Evolutionary conservation across 2,888 invertebrate genomes (phyloP).

Genomic region (Nomada fabriciana): DNA sequence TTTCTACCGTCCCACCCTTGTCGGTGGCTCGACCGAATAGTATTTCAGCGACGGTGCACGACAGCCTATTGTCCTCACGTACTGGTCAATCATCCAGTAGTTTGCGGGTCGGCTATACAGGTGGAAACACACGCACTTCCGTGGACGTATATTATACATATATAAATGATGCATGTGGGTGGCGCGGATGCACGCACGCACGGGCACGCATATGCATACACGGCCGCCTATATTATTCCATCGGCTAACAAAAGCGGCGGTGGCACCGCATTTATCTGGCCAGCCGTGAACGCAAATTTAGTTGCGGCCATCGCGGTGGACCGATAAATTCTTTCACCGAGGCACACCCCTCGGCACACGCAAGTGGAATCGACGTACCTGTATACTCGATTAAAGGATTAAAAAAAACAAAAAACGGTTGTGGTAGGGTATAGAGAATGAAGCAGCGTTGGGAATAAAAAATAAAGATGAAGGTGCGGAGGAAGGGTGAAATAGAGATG

Average conservation of each 20-base stretch:
- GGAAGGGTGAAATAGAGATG: not conserved
- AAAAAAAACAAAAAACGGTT: slow-evolving; percentile 15
- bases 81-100: slow-evolving; percentile 70
- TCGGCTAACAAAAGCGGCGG: slow-evolving; percentile 69
- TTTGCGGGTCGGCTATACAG: slow-evolving; percentile 60
- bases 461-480: not conserved
- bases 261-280: slow-evolving; percentile 72
- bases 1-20: not conserved
- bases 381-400: slow-evolving; percentile 60
- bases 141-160: slow-evolving; percentile 53
- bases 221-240: slow-evolving; percentile 65
- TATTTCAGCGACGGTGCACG: slow-evolving; percentile 52
- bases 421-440: not conserved
- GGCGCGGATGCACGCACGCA: slow-evolving; percentile 9
- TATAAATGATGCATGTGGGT: slow-evolving; percentile 49
- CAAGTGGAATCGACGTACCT: slow-evolving; percentile 53
- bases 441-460: not conserved
- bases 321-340: slow-evolving; percentile 71
- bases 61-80: slow-evolving; percentile 64
- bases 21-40: slow-evolving; percentile 37
- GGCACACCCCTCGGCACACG: slow-evolving; percentile 50
- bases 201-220: slow-evolving; percentile 46
- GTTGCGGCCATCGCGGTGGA: slow-evolving; percentile 69
- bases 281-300: slow-evolving; percentile 72
- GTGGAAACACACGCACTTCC: slow-evolving; percentile 55